A percentile compares a stretch with the other conserved stretches of the same genome.
Conservation (phyloP, 1,140 invertebrate species). For the Scaptomyza hsui region DNA sequence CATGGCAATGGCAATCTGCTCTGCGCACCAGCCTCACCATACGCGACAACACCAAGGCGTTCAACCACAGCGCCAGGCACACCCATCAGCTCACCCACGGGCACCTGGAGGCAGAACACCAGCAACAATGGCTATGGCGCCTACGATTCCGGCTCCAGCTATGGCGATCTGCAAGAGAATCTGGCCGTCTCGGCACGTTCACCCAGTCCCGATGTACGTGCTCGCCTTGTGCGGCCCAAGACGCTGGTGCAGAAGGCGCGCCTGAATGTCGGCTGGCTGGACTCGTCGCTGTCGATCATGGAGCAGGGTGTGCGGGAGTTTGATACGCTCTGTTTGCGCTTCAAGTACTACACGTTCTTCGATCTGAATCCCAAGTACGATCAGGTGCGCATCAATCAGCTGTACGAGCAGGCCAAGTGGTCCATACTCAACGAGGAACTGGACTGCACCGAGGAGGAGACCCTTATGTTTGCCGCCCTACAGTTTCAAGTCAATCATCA, state of each 20-base stretch:
- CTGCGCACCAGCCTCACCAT: constrained; percentile 64
- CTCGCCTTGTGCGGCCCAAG: constrained; percentile 93
- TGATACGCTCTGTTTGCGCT: constrained; percentile 93
- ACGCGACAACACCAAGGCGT: constrained; percentile 86
- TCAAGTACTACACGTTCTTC: constrained; percentile 97
- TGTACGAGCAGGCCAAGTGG: constrained; percentile 99
- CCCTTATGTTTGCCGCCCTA: constrained; percentile 98
- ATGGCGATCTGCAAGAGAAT: constrained; percentile 90
- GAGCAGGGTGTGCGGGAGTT: constrained; percentile 98
- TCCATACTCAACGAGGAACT: constrained; percentile 98
- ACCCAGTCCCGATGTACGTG: constrained; percentile 90
- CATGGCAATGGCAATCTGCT: constrained; percentile 84
- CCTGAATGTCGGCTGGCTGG: constrained; percentile 98
- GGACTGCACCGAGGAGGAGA: constrained; percentile 99
- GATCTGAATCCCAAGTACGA: constrained; percentile 98
- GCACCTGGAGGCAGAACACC: constrained; percentile 74
- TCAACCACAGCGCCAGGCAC: constrained; percentile 87
- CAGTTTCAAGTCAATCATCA: constrained; percentile 98
- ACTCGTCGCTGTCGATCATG: constrained; percentile 99
- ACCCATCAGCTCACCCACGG: constrained; percentile 88
- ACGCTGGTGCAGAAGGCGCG: constrained; percentile 96
- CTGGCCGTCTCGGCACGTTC: constrained; percentile 92
- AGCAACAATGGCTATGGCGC: constrained; percentile 71
- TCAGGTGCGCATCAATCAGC: constrained; percentile 97
- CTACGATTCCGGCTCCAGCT: constrained; percentile 83